These are phyloP conservation scores for Tinamus guttatus DNA, from an alignment of 2,113 vertebrate species.

Conservation along the genomic window DNA sequence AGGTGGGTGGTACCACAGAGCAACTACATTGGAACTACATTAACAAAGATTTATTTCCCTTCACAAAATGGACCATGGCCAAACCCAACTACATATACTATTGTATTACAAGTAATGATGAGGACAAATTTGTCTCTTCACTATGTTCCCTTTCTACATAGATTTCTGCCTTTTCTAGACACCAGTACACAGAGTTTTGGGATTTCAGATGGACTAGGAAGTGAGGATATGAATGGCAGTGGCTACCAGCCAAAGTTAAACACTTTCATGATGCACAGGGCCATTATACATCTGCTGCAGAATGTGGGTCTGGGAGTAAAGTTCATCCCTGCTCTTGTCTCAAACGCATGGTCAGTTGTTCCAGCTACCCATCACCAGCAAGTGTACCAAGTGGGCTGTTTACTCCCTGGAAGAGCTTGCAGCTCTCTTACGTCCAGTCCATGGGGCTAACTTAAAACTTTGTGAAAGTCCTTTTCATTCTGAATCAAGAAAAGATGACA, in stretches of 20 bases:
- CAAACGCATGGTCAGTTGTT: not conserved
- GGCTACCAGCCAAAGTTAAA: accelerated
- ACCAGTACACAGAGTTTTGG: accelerated
- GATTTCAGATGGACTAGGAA: not conserved
- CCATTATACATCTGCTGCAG: accelerated
- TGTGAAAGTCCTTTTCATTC: not conserved
- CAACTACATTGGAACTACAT: constrained; percentile 5
- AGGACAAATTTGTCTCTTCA: not conserved
- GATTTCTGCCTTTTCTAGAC: not conserved
- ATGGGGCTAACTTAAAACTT: not conserved
- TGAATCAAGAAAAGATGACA: not conserved
- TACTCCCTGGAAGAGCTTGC: not conserved
- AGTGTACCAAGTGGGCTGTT: too few relatives aligned
- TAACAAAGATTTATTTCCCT: not conserved
- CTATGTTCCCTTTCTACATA: accelerated
- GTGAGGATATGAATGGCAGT: accelerated
- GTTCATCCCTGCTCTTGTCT: too few relatives aligned
- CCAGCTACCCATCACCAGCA: too few relatives aligned
- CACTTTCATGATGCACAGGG: accelerated
- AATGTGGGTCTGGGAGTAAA: accelerated
- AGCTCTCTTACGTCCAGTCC: not conserved
- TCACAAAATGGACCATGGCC: not conserved
- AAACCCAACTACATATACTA: not conserved
- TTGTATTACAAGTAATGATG: not conserved
- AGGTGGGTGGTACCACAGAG: constrained; percentile 42